Evolutionary conservation across 2,797 vertebrate species (phyloP).

Genomic region (Pangasius macronema): DNA sequence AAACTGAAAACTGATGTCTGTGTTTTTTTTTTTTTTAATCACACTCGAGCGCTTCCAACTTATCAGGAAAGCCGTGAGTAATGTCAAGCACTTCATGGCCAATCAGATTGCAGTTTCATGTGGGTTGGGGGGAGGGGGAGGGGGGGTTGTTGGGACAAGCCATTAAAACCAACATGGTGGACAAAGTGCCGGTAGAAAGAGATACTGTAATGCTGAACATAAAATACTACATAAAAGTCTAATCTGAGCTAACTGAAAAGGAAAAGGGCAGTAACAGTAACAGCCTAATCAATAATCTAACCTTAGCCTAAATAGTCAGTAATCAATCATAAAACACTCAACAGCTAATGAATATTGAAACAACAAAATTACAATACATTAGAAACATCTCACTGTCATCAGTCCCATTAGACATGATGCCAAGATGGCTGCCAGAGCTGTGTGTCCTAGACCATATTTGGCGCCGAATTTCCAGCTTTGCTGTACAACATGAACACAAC

Average conservation of each 20-base stretch:
- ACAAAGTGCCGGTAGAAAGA: neutral
- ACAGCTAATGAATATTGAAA: neutral
- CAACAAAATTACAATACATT: neutral
- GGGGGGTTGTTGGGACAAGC: neutral
- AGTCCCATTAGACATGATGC: neutral
- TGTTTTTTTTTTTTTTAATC: neutral
- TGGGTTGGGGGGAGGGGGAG: rapidly evolving
- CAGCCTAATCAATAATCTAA: neutral
- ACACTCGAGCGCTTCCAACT: neutral
- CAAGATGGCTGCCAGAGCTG: neutral
- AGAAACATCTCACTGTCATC: neutral
- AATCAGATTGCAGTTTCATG: neutral
- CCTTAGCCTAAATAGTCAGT: neutral
- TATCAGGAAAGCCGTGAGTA: neutral
- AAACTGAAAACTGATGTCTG: conserved; percentile 16
- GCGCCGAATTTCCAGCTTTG: neutral
- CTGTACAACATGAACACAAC: too few relatives aligned
- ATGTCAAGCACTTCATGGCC: neutral
- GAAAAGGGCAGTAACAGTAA: neutral
- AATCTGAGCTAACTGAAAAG: neutral
- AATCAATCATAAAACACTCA: neutral
- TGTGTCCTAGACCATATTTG: neutral
- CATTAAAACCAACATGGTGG: neutral
- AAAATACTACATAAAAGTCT: neutral
- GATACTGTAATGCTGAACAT: neutral